Base-by-base conservation (phyloP, 2,888 invertebrate genomes). In the Hirtodrosophila duncani region DNA sequence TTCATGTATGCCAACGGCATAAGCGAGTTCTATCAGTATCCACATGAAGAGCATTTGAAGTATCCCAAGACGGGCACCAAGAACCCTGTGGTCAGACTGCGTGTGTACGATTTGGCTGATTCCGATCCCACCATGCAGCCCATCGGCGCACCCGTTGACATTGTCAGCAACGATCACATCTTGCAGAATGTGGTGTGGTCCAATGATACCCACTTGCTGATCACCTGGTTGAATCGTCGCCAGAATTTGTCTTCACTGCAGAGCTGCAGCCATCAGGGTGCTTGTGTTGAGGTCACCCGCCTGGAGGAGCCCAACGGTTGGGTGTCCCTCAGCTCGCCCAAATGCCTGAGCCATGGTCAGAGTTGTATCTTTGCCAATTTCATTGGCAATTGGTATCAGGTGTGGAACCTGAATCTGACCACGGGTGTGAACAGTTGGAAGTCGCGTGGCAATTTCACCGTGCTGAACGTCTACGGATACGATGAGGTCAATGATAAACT, bases 181-280 rank as follows among this genome's bases (percentile, higher is more conserved):
- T 83, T 94, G 8, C 91, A 90, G 43, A 89, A 89, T 52, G 92
- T 96, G 0, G 88, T 88, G 18, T 97, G 97, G 97, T 89, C 91
- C 9, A 90, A 91, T 14, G 88, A 91, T 41, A 86, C 89, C 0
- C 89, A 91, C 17, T 83, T 97, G 0, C 87, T 91, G 1, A 92
- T 93, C 0, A 89, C 93, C 3, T 96, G 96, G 93, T 88, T 95
- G 44, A 97, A 97, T 85, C 89, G 98, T 41, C 89, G 94, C 14
- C 98, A 98, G 86, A 97, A 92, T 82, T 75, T 90, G 3, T 55
- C 75, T 11, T 67, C 80, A 0, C 57, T 86, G 1, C 84, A 85
- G 43, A 63, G 61, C 30, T 87, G 86, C 56, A 67, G 44, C 1
- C 46, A 62, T 2, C 18, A 21, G 3, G 84, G 83, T 1, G 39